Base-by-base conservation (phyloP, 1,140 invertebrate species). In the Protaetia brevitarsis region DNA sequence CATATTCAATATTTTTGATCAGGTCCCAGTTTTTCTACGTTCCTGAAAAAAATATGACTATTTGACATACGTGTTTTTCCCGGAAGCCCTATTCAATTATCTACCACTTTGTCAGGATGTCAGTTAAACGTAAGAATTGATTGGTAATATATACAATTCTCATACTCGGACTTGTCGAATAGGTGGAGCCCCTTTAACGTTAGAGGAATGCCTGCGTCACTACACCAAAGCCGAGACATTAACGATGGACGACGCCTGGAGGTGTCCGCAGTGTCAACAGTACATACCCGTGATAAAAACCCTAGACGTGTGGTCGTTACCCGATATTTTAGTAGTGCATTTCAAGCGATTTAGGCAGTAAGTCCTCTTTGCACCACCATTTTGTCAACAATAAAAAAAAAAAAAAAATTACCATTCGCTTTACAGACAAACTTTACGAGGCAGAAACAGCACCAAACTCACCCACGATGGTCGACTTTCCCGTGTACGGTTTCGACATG, bases 261-360 rank as follows among this genome's bases (percentile, higher is more conserved):
- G 86, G 70, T 98, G 96, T 84, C 94, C 96, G 0, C 89, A 93
- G 69, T 98, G 95, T 77, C 93, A 95, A 76, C 86, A 91, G 71
- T 95, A 95, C 73, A 91, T 96, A 78, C 92, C 96, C 67, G 93
- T 95, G 13, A 90, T 96, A 1, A 98, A 97, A 79, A 95, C 94
- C 51, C 83, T 98, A 2, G 94, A 93, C 3, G 85, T 99, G 2
- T 98, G 96, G 95, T 94, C 95, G 0, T 79, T 97, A 41, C 97
- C 96, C 0, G 94, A 97, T 77, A 91, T 98, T 63, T 83, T 98
- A 58, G 94, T 99, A 28, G 92, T 98, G 69, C 96, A 99, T 81
- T 85, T 98, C 41, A 98, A 98, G 77, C 85, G 96, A 66, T 98
- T 98, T 80, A 87, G 94, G 72, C 95, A 98, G 84, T 91, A 84